These are phyloP conservation scores for Oreonectes daqikongensis DNA, from an alignment of 2,797 vertebrate species.

Conservation along the genomic window DNA sequence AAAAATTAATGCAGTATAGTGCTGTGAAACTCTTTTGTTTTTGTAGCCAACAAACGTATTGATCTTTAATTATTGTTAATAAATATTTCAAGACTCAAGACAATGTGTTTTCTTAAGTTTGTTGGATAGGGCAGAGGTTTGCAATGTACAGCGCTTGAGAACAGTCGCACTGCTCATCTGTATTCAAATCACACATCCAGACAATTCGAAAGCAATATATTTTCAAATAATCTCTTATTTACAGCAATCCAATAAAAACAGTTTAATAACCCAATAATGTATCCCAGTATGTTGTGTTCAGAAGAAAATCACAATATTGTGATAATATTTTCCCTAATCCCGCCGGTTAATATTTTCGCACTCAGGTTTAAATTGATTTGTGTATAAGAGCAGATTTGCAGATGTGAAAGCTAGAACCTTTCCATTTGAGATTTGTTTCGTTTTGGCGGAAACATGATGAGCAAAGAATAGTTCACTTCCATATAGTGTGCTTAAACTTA, in stretches of 20 bases:
- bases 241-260: not conserved
- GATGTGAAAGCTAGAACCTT: not conserved
- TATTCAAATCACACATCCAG: not conserved
- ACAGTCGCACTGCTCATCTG: not conserved
- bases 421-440: not conserved
- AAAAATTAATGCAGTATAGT: slow-evolving; percentile 3
- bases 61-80: slow-evolving; percentile 25
- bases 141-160: not conserved
- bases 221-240: not conserved
- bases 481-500: not conserved
- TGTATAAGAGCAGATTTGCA: not conserved
- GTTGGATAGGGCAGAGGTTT: not conserved
- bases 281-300: not conserved
- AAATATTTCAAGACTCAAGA: not conserved
- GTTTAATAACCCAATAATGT: not conserved
- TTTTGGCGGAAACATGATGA: not conserved
- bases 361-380: slow-evolving; percentile 1
- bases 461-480: too few species aligned
- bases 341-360: not conserved
- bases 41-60: not conserved
- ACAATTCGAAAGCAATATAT: not conserved
- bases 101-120: slow-evolving; percentile 7
- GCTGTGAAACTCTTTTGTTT: slow-evolving; percentile 4
- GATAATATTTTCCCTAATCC: not conserved
- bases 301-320: not conserved